phyloP scores from a whole-genome alignment of 2,113 vertebrate species.

The Chlorodrepanis virens region DNA sequence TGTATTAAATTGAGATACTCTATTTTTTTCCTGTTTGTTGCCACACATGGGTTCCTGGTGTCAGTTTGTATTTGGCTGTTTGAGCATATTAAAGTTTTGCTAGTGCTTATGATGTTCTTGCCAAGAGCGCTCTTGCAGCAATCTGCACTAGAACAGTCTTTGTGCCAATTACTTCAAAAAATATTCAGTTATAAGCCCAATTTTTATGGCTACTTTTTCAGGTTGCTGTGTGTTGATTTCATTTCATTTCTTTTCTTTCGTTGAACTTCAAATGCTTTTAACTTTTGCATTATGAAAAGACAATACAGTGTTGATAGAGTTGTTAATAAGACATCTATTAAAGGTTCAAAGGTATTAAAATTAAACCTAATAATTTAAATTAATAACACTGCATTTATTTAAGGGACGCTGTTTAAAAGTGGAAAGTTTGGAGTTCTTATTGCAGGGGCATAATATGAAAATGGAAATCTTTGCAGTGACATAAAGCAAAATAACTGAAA shows the following conservation, averaged over 20 bases:
- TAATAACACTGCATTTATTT: slow-evolving; percentile 52
- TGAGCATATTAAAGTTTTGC: slow-evolving; percentile 86
- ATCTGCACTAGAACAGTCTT: slow-evolving; percentile 75
- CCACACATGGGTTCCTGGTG: slow-evolving; percentile 77
- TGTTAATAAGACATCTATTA: slow-evolving; percentile 35
- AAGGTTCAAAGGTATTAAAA: background rate
- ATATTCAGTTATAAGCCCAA: slow-evolving; percentile 72
- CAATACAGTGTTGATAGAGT: background rate
- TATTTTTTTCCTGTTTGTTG: slow-evolving; percentile 72
- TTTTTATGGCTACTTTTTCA: slow-evolving; percentile 73
- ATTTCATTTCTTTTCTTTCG: slow-evolving; percentile 65
- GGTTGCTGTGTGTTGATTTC: slow-evolving; percentile 72
- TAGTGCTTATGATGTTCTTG: slow-evolving; percentile 85
- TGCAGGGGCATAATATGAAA: background rate
- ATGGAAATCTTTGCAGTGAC: background rate
- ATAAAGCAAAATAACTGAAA: slow-evolving; percentile 9
- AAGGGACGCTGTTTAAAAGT: slow-evolving; percentile 32
- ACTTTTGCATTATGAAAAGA: slow-evolving; percentile 41
- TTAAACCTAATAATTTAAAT: slow-evolving; percentile 28
- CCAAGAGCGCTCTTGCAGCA: slow-evolving; percentile 87
- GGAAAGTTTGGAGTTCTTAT: slow-evolving; percentile 33
- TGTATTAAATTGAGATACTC: slow-evolving; percentile 84
- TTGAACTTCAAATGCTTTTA: slow-evolving; percentile 55
- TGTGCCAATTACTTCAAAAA: slow-evolving; percentile 84
- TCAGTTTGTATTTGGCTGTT: slow-evolving; percentile 87